These are phyloP conservation scores for Steinernema scapterisci DNA, from an alignment of 2,888 invertebrate species.

Conservation along the genomic window DNA sequence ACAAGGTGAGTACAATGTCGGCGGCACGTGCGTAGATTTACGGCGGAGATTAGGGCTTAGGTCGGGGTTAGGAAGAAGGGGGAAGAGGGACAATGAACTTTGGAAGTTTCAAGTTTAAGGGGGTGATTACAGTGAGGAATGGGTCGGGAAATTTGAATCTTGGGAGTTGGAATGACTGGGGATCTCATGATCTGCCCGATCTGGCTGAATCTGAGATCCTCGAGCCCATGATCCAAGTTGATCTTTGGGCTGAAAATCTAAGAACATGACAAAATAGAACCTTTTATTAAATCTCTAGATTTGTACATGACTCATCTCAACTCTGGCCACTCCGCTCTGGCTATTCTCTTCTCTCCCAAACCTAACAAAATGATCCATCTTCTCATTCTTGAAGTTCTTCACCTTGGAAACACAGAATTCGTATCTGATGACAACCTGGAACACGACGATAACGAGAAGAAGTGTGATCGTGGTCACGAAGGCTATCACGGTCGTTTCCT, in stretches of 20 bases:
- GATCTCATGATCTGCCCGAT: too few species aligned
- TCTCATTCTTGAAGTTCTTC: background rate
- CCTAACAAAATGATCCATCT: background rate
- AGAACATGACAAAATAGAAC: too few species aligned
- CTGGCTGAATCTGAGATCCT: too few species aligned
- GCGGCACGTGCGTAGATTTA: slow-evolving; percentile 4
- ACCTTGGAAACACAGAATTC: slow-evolving; percentile 4
- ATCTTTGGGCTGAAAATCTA: too few species aligned
- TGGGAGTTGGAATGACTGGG: too few species aligned
- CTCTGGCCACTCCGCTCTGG: background rate
- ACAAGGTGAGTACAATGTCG: slow-evolving; percentile 9
- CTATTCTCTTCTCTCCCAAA: background rate
- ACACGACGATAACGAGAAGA: slow-evolving; percentile 1
- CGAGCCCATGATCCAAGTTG: too few species aligned
- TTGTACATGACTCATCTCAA: background rate
- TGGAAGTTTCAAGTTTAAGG: background rate
- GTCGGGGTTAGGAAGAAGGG: background rate
- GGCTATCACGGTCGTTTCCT: background rate
- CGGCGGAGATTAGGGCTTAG: slow-evolving; percentile 24
- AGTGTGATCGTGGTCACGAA: background rate
- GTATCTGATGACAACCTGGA: background rate
- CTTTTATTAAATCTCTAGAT: too few species aligned
- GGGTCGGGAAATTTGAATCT: too few species aligned
- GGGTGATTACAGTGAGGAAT: background rate
- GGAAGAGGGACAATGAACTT: slow-evolving; percentile 5